Evolutionary conservation across 2,113 vertebrate species (phyloP).

Genomic region (Ictalurus punctatus): DNA sequence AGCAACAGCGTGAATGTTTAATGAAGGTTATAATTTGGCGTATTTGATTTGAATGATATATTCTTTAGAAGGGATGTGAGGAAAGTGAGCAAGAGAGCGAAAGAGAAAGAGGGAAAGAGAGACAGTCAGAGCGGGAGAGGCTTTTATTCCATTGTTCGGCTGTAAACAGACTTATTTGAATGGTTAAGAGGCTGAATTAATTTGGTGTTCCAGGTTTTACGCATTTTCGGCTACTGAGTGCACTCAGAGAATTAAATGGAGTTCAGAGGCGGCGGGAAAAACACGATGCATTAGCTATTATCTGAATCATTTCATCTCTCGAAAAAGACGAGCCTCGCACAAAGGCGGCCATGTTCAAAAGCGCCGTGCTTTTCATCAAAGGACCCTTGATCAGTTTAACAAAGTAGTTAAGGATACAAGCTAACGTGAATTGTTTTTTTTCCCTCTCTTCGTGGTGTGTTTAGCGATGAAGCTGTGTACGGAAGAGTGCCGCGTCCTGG

Average conservation of each 20-base stretch:
- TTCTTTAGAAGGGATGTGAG: constrained; percentile 64
- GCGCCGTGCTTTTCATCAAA: not conserved
- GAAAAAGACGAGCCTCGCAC: not conserved
- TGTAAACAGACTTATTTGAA: constrained; percentile 59
- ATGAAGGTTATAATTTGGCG: constrained; percentile 73
- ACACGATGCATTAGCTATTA: constrained; percentile 37
- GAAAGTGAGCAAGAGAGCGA: constrained; percentile 21
- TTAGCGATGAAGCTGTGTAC: constrained; percentile 93
- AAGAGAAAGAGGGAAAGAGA: constrained; percentile 14
- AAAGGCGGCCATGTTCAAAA: not conserved
- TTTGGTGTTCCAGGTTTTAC: constrained; percentile 46
- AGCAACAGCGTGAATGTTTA: constrained; percentile 64
- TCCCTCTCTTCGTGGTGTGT: constrained; percentile 31
- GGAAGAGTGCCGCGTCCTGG: constrained; percentile 91
- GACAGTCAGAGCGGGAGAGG: not conserved
- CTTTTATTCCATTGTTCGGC: constrained; percentile 57
- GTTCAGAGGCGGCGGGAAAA: constrained; percentile 22
- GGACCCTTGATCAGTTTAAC: not conserved
- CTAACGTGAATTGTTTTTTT: constrained; percentile 1
- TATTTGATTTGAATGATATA: constrained; percentile 77
- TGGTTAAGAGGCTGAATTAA: constrained; percentile 64
- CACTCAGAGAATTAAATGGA: constrained; percentile 43
- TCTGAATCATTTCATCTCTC: constrained; percentile 34
- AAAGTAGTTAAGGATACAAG: not conserved
- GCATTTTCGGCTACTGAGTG: constrained; percentile 22